A percentile compares a stretch with the other conserved stretches of the same genome.
These are phyloP conservation scores for Brachionus calyciflorus DNA, from an alignment of 1,140 invertebrate species.

Conservation along the genomic window DNA sequence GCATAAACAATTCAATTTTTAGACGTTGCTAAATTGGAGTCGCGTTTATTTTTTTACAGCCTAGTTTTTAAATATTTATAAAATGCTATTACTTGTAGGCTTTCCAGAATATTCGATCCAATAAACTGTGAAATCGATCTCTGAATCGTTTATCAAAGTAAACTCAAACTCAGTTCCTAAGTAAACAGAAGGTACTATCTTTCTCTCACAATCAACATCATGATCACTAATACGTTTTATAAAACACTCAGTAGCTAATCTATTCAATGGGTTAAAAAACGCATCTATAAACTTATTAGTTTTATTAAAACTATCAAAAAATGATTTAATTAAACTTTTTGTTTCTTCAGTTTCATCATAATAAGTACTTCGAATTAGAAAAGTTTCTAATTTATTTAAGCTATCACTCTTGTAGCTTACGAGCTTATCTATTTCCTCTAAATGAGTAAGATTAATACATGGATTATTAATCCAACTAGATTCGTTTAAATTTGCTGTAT, in stretches of 20 bases:
- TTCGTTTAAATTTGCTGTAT: neutral
- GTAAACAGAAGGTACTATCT: neutral
- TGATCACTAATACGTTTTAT: neutral
- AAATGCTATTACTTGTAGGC: neutral
- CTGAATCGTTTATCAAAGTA: neutral
- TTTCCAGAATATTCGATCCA: neutral
- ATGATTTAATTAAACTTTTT: neutral
- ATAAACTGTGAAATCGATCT: neutral
- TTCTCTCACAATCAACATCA: neutral
- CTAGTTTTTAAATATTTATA: neutral
- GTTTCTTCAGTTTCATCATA: neutral
- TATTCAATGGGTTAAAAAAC: neutral
- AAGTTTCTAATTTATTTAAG: neutral
- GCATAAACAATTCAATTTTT: too few species aligned
- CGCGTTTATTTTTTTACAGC: neutral
- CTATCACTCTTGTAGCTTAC: neutral
- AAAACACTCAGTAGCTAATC: neutral
- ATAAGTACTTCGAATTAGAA: neutral
- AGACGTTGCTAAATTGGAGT: too few species aligned
- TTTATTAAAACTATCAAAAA: neutral
- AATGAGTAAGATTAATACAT: neutral
- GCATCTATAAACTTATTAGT: constrained; percentile 11
- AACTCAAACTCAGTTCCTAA: neutral
- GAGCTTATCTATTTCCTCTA: neutral
- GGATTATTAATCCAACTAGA: constrained; percentile 2